A percentile compares a stretch with the other conserved stretches of the same genome.
Evolutionary conservation across 2,888 invertebrate genomes (phyloP).

Genomic region (Sphaerophoria rueppellii): DNA sequence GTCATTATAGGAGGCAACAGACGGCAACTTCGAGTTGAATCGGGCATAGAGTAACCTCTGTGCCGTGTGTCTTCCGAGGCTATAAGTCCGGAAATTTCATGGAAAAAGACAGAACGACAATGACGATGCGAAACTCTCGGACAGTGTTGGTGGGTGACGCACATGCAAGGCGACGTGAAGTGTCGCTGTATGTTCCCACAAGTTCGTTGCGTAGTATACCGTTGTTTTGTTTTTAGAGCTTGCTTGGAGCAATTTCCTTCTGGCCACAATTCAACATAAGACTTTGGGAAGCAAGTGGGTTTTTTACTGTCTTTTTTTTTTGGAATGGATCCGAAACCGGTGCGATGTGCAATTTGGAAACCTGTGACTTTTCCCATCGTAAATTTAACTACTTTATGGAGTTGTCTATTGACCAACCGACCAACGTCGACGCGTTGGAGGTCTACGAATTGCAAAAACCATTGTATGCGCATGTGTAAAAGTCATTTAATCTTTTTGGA

Average conservation of each 20-base stretch:
- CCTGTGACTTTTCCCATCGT: conserved; percentile 75
- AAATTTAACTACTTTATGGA: conserved; percentile 73
- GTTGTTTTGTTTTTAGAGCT: conserved; percentile 42
- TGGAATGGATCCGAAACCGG: conserved; percentile 38
- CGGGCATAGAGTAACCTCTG: conserved; percentile 48
- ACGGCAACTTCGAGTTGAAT: conserved; percentile 49
- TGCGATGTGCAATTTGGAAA: conserved; percentile 69
- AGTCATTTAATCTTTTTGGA: conserved; percentile 28
- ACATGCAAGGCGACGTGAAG: conserved; percentile 32
- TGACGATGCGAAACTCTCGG: conserved; percentile 42
- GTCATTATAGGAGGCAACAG: conserved; percentile 50
- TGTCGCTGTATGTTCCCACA: conserved; percentile 68
- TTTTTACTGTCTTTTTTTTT: conserved; percentile 15
- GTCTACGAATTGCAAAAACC: conserved; percentile 36
- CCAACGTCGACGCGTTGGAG: conserved; percentile 51
- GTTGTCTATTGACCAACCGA: conserved; percentile 49
- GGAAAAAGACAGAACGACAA: conserved; percentile 63
- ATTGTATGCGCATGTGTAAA: conserved; percentile 30
- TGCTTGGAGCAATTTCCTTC: conserved; percentile 26
- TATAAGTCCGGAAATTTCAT: conserved; percentile 68
- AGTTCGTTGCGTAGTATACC: conserved; percentile 64
- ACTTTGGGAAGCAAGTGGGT: conserved; percentile 45
- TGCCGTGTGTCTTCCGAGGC: conserved; percentile 48
- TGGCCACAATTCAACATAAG: conserved; percentile 4
- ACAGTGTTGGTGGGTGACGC: conserved; percentile 29